phyloP scores from a whole-genome alignment of 2,888 invertebrate genomes.

The Standfussiana lucernea region DNA sequence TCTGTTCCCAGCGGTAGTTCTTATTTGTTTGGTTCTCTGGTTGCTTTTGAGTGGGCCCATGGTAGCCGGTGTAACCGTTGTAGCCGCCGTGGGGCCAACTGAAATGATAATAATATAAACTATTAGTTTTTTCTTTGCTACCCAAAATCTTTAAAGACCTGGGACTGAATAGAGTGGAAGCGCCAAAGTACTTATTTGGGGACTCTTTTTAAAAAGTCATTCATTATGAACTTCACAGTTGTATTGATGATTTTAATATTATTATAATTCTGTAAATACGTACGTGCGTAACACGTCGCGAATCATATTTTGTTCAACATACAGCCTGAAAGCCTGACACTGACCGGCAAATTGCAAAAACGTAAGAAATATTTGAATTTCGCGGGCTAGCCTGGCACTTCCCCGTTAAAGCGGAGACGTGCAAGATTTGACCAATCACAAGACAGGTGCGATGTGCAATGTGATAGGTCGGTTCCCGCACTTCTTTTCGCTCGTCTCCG shows the following conservation, averaged over 20 bases:
- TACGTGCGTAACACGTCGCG: too few species aligned
- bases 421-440: not conserved
- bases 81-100: constrained; percentile 70
- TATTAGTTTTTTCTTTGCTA: not conserved
- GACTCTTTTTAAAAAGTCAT: too few species aligned
- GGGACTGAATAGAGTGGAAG: not conserved
- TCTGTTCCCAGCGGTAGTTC: constrained; percentile 72
- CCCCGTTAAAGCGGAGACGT: not conserved
- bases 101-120: not conserved
- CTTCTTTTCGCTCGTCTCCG: not conserved
- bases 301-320: too few species aligned
- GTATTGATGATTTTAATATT: too few species aligned
- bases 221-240: too few species aligned
- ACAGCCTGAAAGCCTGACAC: too few species aligned
- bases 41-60: constrained; percentile 65
- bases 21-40: constrained; percentile 73
- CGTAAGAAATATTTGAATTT: too few species aligned
- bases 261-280: too few species aligned
- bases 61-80: constrained; percentile 67
- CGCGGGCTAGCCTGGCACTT: too few species aligned
- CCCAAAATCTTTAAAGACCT: not conserved
- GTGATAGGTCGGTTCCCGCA: not conserved
- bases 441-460: not conserved
- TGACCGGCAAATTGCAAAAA: too few species aligned
- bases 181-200: too few species aligned